These are phyloP conservation scores for Apus apus DNA, from an alignment of 2,113 vertebrate genomes.

Conservation along the genomic window DNA sequence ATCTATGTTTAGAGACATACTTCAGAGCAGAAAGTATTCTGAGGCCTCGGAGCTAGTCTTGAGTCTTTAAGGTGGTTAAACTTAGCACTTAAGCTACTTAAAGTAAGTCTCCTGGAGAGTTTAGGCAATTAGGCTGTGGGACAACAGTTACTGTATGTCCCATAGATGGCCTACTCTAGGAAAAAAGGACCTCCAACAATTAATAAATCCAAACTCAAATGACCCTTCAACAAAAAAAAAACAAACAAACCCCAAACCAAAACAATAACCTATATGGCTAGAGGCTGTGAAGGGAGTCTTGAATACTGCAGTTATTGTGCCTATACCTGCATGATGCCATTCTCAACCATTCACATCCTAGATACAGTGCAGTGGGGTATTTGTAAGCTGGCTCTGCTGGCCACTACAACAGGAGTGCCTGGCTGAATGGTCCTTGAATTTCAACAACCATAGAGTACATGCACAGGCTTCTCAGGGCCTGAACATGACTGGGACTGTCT, in stretches of 20 bases:
- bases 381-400: background rate
- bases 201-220: background rate
- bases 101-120: background rate
- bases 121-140: background rate
- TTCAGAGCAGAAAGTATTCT: background rate
- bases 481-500: background rate
- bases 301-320: background rate
- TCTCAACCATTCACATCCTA: background rate
- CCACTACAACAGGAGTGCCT: background rate
- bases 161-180: background rate
- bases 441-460: background rate
- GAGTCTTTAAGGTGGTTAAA: constrained; percentile 1
- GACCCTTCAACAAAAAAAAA: background rate
- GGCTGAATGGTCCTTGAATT: background rate
- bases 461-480: background rate
- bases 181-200: background rate
- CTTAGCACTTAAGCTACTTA: background rate
- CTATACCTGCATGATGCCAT: background rate
- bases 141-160: background rate
- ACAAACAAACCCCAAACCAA: background rate
- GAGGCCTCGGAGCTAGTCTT: background rate
- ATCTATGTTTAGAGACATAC: background rate
- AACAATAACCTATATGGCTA: background rate
- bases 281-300: background rate
- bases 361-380: background rate